Conservation (phyloP, 2,113 vertebrate species). For the Vulpes ferrilata region DNA sequence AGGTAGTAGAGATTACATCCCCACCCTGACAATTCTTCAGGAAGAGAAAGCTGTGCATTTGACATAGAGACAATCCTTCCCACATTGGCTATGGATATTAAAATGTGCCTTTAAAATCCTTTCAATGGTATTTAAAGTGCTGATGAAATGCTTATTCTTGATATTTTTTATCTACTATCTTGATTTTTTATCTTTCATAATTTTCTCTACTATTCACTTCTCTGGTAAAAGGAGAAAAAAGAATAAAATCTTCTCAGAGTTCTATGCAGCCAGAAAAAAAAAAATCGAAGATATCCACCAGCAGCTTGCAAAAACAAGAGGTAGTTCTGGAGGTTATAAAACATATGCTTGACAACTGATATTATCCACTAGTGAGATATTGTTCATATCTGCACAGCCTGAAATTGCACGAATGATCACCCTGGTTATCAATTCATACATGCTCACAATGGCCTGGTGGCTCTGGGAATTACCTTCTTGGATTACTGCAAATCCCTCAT, state of each 20-base stretch:
- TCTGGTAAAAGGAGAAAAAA: conserved; percentile 63
- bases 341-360: conserved; percentile 83
- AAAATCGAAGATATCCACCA: conserved; percentile 83
- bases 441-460: conserved; percentile 71
- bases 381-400: conserved; percentile 80
- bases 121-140: not conserved
- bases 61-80: conserved; percentile 55
- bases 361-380: conserved; percentile 86
- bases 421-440: conserved; percentile 57
- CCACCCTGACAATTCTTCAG: not conserved
- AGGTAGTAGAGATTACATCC: not conserved
- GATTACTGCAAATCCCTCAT: conserved; percentile 73
- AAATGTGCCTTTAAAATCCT: not conserved
- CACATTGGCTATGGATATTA: not conserved
- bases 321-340: conserved; percentile 84
- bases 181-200: conserved; percentile 76
- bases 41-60: conserved; percentile 21
- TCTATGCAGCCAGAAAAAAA: conserved; percentile 75
- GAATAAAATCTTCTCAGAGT: conserved; percentile 69
- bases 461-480: conserved; percentile 72
- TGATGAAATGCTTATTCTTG: conserved; percentile 67
- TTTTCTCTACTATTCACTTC: conserved; percentile 81
- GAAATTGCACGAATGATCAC: conserved; percentile 72
- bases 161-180: conserved; percentile 73
- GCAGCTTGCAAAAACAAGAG: conserved; percentile 82